These are phyloP conservation scores for Ladona fulva DNA, from an alignment of 1,140 invertebrate genomes.

Conservation along the genomic window DNA sequence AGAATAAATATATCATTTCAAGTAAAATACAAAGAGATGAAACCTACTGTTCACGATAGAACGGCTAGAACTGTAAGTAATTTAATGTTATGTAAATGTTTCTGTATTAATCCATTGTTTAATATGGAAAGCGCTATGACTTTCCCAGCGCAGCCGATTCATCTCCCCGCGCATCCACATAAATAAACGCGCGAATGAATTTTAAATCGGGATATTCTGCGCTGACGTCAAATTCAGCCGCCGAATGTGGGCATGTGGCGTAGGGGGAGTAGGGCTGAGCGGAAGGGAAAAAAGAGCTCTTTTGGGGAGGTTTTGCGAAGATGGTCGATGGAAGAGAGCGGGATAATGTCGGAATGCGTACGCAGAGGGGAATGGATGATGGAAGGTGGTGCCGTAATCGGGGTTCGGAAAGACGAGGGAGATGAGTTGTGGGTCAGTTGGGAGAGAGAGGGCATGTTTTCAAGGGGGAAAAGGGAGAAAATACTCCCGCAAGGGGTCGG, in stretches of 20 bases:
- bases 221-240: not conserved
- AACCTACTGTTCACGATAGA: too few relatives aligned
- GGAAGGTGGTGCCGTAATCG: not conserved
- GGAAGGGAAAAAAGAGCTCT: not conserved
- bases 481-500: not conserved
- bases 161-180: not conserved
- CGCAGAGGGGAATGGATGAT: not conserved
- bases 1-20: too few relatives aligned
- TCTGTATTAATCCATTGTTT: too few relatives aligned
- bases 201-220: not conserved
- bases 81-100: too few relatives aligned
- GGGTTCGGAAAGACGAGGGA: not conserved
- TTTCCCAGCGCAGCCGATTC: too few relatives aligned
- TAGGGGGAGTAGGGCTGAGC: not conserved
- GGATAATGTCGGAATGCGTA: not conserved
- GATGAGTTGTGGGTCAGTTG: conserved; percentile 2
- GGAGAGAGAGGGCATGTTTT: not conserved
- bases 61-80: too few relatives aligned
- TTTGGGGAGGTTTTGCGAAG: not conserved
- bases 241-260: not conserved
- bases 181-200: not conserved
- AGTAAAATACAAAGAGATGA: too few relatives aligned
- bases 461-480: not conserved
- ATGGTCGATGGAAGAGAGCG: not conserved
- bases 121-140: too few relatives aligned